Percentiles rank a stretch among this genome's conserved stretches.
Conservation (phyloP, 2,888 invertebrate species). For the Rhingia rostrata region DNA sequence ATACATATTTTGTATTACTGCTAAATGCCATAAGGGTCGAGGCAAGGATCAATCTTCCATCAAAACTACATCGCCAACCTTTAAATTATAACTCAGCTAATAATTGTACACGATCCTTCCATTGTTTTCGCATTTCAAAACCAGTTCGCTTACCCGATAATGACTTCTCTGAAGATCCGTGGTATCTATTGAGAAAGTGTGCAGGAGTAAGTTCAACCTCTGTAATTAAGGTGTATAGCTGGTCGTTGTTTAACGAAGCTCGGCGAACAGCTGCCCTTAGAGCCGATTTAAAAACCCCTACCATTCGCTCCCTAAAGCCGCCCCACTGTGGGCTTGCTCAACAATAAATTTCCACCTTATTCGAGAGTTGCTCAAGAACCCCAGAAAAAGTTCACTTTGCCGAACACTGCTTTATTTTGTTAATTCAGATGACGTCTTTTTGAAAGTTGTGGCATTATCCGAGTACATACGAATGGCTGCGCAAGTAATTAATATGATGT, state of each 20-base stretch:
- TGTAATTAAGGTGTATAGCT: constrained; percentile 22
- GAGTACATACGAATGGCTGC: constrained; percentile 15
- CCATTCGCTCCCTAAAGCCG: constrained; percentile 39
- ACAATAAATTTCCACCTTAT: no score
- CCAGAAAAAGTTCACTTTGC: no score
- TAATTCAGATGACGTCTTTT: constrained; percentile 9
- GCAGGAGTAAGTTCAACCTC: constrained; percentile 35
- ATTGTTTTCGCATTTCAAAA: constrained; percentile 15
- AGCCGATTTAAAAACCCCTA: constrained; percentile 39
- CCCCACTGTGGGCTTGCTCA: constrained; percentile 15
- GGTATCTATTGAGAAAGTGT: constrained; percentile 27
- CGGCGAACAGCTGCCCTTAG: constrained; percentile 20
- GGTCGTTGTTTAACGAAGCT: constrained; percentile 21
- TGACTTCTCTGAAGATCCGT: background rate
- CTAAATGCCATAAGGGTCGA: constrained; percentile 59
- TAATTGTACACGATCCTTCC: constrained; percentile 30
- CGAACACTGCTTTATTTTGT: constrained; percentile 8
- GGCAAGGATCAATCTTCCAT: constrained; percentile 62
- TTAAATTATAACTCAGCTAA: constrained; percentile 11
- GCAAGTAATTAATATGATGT: constrained; percentile 12
- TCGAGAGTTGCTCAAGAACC: no score
- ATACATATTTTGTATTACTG: constrained; percentile 45
- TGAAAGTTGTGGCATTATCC: constrained; percentile 35
- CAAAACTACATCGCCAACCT: constrained; percentile 49
- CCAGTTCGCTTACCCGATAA: no score